Conservation (phyloP, 2,888 invertebrate genomes). For the Pristionchus arcanus region DNA sequence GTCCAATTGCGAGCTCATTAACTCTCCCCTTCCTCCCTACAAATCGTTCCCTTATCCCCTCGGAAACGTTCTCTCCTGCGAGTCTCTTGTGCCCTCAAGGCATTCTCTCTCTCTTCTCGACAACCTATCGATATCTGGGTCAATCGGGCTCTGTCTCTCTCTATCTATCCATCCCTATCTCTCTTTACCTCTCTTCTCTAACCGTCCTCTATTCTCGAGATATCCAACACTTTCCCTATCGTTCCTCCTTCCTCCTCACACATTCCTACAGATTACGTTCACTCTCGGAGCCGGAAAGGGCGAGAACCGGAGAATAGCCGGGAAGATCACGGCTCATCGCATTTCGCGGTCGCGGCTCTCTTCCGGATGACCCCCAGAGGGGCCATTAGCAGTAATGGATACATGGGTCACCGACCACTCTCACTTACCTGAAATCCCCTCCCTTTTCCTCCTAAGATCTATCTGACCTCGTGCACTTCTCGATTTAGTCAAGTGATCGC, state of each 20-base stretch:
- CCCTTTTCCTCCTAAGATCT: neutral
- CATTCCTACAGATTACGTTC: slow-evolving; percentile 27
- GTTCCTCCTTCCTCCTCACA: neutral
- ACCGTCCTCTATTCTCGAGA: slow-evolving; percentile 27
- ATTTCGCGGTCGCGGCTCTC: slow-evolving; percentile 24
- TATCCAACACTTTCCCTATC: slow-evolving; percentile 34
- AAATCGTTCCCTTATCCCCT: slow-evolving; percentile 14
- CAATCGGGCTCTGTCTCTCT: slow-evolving; percentile 48
- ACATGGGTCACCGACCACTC: neutral
- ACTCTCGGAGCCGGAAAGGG: slow-evolving; percentile 24
- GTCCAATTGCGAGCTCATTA: slow-evolving; percentile 13
- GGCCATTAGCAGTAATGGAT: slow-evolving; percentile 38
- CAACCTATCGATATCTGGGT: slow-evolving; percentile 18
- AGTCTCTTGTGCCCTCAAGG: slow-evolving; percentile 12
- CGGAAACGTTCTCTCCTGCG: neutral
- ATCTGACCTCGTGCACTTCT: slow-evolving; percentile 21
- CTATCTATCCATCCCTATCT: slow-evolving; percentile 49
- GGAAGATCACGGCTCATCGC: neutral
- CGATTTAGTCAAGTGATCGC: slow-evolving; percentile 39
- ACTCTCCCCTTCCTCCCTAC: neutral
- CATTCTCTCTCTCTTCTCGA: neutral
- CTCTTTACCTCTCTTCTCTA: slow-evolving; percentile 24
- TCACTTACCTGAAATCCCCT: neutral
- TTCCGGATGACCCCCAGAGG: neutral
- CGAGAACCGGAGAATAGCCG: slow-evolving; percentile 6